Conservation (phyloP, 92 coral and sea anemone species). For the Siderastrea radians region DNA sequence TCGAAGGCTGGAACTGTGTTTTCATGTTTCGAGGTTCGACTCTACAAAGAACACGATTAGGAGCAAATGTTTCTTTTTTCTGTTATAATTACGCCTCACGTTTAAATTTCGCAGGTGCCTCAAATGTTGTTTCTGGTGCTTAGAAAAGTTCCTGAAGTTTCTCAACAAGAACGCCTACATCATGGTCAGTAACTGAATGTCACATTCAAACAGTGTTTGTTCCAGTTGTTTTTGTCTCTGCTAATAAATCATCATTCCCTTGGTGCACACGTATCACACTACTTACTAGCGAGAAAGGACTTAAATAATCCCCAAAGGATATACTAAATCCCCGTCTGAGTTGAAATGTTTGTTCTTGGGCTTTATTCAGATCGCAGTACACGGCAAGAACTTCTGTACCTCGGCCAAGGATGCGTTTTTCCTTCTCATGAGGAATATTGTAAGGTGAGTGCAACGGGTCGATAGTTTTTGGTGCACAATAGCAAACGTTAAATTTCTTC, state of each 20-base stretch:
- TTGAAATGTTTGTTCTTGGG: neutral
- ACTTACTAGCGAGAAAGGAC: neutral
- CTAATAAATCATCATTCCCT: neutral
- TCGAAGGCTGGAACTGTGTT: too few species aligned
- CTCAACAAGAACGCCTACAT: slow-evolving; percentile 99
- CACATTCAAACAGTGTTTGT: too few species aligned
- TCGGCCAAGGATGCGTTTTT: slow-evolving; percentile 98
- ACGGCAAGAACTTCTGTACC: slow-evolving; percentile 95
- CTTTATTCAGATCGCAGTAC: slow-evolving; percentile 87
- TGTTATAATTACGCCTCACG: neutral
- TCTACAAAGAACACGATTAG: too few species aligned
- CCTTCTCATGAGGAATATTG: slow-evolving; percentile 91
- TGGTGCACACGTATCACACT: neutral
- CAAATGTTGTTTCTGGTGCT: slow-evolving; percentile 99
- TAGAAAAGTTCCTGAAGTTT: slow-evolving; percentile 95
- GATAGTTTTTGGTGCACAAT: too few species aligned
- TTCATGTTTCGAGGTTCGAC: too few species aligned
- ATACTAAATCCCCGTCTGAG: neutral
- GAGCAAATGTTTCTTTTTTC: neutral
- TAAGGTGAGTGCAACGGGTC: slow-evolving; percentile 63
- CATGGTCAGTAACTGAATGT: slow-evolving; percentile 65
- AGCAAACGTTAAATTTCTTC: neutral
- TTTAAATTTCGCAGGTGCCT: slow-evolving; percentile 69
- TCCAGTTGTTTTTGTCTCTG: neutral
- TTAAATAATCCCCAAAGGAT: too few species aligned